Conservation (phyloP, 2,888 invertebrate genomes). For the Lithophane ornitopus region DNA sequence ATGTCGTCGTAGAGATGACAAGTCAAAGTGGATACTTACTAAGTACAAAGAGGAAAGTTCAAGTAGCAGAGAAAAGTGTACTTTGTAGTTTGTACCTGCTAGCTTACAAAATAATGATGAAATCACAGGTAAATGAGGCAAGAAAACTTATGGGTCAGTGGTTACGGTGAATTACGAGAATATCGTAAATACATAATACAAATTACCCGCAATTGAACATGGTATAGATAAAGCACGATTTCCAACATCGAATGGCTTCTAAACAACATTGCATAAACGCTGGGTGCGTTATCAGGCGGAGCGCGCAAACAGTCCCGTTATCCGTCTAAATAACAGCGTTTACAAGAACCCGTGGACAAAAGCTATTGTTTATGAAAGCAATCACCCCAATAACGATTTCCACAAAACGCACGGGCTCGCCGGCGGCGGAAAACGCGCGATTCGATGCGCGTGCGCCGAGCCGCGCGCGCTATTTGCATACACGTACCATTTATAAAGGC, state of each 20-base stretch:
- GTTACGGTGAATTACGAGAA: conserved; percentile 63
- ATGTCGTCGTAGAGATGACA: conserved; percentile 13
- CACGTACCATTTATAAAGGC: conserved; percentile 76
- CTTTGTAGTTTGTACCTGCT: conserved; percentile 15
- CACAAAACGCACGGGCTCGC: conserved; percentile 85
- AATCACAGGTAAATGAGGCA: conserved; percentile 51
- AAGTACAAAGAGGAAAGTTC: conserved; percentile 29
- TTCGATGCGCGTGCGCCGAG: conserved; percentile 89
- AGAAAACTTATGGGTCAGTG: conserved; percentile 53
- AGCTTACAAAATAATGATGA: conserved; percentile 49
- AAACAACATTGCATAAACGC: conserved; percentile 74
- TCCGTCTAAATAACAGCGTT: conserved; percentile 81
- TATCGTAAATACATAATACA: conserved; percentile 64
- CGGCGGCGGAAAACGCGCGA: conserved; percentile 88
- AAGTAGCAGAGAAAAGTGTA: conserved; percentile 32
- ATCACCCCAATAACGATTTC: conserved; percentile 90
- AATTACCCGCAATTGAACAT: conserved; percentile 67
- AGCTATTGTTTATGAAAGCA: conserved; percentile 90
- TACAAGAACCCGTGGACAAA: conserved; percentile 86
- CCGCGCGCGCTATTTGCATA: conserved; percentile 84
- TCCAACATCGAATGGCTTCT: conserved; percentile 68
- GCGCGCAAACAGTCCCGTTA: conserved; percentile 79
- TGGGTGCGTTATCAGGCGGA: conserved; percentile 79
- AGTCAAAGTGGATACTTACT: conserved; percentile 14
- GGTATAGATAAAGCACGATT: conserved; percentile 69